Evolutionary conservation across 2,113 vertebrate species (phyloP).

Genomic region (Amphilophus citrinellus): DNA sequence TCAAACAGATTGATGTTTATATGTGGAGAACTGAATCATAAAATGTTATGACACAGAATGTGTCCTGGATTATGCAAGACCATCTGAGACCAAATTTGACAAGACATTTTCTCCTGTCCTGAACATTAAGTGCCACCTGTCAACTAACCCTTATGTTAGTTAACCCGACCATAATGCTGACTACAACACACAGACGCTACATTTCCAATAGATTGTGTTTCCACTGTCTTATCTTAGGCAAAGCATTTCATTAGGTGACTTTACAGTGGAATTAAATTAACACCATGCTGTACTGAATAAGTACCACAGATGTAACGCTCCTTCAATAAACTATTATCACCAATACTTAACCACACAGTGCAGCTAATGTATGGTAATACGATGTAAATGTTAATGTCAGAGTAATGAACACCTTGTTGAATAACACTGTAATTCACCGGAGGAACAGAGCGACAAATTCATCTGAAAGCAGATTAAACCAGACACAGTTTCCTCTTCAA

Average conservation of each 20-base stretch:
- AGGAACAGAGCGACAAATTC: slow-evolving; percentile 10
- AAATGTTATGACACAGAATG: not conserved
- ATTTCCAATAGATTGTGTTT: not conserved
- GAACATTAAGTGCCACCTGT: not conserved
- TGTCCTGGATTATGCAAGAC: not conserved
- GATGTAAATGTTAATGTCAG: slow-evolving; percentile 27
- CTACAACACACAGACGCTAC: not conserved
- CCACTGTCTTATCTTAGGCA: no score
- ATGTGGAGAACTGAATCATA: slow-evolving; percentile 8
- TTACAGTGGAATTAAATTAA: slow-evolving; percentile 9
- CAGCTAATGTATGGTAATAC: slow-evolving; percentile 14
- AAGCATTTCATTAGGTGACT: not conserved
- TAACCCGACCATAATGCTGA: not conserved
- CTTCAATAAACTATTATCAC: slow-evolving; percentile 11
- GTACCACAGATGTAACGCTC: not conserved
- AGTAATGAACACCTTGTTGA: slow-evolving; percentile 24
- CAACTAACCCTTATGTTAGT: no score
- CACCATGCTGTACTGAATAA: not conserved
- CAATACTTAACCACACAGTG: not conserved
- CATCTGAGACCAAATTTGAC: not conserved
- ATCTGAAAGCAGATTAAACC: slow-evolving; percentile 24
- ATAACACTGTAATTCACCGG: slow-evolving; percentile 3
- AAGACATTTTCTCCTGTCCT: not conserved
- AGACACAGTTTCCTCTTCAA: slow-evolving; percentile 22
- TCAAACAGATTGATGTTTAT: not conserved